Percentiles rank a stretch among this genome's conserved stretches.
phyloP scores from a whole-genome alignment of 2,113 vertebrate species.

The Trachemys scripta region DNA sequence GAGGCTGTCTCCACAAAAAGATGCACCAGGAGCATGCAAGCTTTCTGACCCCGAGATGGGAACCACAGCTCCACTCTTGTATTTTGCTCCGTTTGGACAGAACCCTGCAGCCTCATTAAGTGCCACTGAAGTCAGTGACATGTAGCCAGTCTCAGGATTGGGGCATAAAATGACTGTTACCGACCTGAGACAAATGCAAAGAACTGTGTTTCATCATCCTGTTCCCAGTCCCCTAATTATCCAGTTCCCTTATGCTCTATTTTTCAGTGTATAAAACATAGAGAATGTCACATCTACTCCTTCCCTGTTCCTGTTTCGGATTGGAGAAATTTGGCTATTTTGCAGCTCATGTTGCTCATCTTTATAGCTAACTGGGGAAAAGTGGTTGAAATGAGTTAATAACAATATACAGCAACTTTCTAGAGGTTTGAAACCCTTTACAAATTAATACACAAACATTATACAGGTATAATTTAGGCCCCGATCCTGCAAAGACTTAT shows the following conservation, averaged over 20 bases:
- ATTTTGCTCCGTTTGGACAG: neutral
- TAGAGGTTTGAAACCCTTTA: neutral
- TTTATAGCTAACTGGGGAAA: constrained; percentile 8
- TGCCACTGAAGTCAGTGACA: neutral
- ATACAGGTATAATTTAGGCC: neutral
- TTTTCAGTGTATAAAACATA: neutral
- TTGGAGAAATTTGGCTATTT: neutral
- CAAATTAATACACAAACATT: neutral
- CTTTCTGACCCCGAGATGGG: neutral
- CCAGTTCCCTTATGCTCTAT: neutral
- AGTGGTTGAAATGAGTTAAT: constrained; percentile 35
- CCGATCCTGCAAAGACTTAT: neutral
- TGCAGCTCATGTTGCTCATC: neutral
- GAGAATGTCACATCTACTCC: neutral
- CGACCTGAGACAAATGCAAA: neutral
- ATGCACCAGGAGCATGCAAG: neutral
- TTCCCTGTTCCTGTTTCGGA: neutral
- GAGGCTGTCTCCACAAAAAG: neutral
- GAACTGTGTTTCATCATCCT: neutral
- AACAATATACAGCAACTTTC: constrained; percentile 1
- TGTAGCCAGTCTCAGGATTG: neutral
- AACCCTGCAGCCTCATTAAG: neutral
- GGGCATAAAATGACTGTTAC: neutral
- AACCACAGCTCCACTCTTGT: neutral
- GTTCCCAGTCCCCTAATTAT: neutral